Evolutionary conservation across 2,888 invertebrate species (phyloP).

Genomic region (Rhagium mordax): DNA sequence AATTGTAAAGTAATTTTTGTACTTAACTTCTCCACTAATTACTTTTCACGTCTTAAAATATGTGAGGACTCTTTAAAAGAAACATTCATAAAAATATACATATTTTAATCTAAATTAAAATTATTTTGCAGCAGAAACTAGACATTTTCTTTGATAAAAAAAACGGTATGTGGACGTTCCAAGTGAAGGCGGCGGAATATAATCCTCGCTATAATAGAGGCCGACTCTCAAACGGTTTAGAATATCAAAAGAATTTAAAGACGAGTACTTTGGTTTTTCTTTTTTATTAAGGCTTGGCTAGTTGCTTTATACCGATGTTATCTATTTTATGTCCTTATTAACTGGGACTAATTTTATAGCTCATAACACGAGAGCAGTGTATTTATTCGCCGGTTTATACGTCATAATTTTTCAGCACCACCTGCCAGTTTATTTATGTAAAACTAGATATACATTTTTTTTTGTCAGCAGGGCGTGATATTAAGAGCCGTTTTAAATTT

Average conservation of each 20-base stretch:
- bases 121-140: not conserved
- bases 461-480: conserved; percentile 22
- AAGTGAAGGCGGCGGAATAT: not conserved
- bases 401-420: conserved; percentile 5
- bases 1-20: too few relatives aligned
- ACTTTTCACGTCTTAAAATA: too few relatives aligned
- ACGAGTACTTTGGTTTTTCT: not conserved
- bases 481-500: conserved; percentile 21
- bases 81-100: too few relatives aligned
- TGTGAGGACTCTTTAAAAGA: too few relatives aligned
- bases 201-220: not conserved
- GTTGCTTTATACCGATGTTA: not conserved
- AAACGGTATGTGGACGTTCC: not conserved
- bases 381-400: not conserved
- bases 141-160: not conserved
- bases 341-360: not conserved
- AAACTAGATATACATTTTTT: conserved; percentile 17
- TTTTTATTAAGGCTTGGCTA: not conserved
- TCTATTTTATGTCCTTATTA: not conserved
- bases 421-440: not conserved
- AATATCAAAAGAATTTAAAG: not conserved
- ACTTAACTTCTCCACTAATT: too few relatives aligned
- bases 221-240: not conserved
- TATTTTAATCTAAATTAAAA: too few relatives aligned
- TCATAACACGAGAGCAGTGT: not conserved